These are phyloP conservation scores for Atethmia centrago DNA, from an alignment of 2,888 invertebrate genomes.

Conservation along the genomic window DNA sequence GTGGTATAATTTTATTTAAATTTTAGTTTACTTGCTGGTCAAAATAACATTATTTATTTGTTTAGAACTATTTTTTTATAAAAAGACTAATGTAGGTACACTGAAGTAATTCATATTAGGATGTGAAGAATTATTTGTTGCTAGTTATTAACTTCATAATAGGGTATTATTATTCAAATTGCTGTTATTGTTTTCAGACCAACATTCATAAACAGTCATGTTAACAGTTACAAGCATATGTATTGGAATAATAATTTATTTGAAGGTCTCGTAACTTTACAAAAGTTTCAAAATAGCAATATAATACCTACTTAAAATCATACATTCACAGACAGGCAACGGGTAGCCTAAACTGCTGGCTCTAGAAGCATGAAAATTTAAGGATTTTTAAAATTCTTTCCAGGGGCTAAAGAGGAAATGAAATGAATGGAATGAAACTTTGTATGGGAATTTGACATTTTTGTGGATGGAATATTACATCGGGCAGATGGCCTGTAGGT, in stretches of 20 bases:
- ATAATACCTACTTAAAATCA: not conserved
- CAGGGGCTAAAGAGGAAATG: too few species aligned
- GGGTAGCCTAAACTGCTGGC: not conserved
- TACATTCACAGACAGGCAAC: too few species aligned
- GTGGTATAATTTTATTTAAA: too few species aligned
- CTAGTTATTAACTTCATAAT: not conserved
- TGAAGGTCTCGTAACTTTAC: not conserved
- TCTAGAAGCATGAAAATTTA: too few species aligned
- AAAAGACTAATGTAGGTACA: not conserved
- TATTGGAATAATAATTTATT: constrained; percentile 6
- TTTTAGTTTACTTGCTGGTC: too few species aligned
- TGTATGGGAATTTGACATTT: too few species aligned
- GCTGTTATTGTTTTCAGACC: constrained; percentile 24
- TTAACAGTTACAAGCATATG: not conserved
- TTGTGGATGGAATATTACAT: too few species aligned
- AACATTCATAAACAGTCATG: not conserved
- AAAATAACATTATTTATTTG: too few species aligned
- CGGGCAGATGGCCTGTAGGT: too few species aligned
- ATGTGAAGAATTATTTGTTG: constrained; percentile 6
- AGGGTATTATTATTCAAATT: constrained; percentile 15
- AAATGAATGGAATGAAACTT: too few species aligned
- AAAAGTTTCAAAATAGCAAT: not conserved
- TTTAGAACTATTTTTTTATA: not conserved
- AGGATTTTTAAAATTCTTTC: too few species aligned
- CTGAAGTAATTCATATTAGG: not conserved